Conservation (phyloP, 2,888 invertebrate species). For the Scotopteryx bipunctaria region DNA sequence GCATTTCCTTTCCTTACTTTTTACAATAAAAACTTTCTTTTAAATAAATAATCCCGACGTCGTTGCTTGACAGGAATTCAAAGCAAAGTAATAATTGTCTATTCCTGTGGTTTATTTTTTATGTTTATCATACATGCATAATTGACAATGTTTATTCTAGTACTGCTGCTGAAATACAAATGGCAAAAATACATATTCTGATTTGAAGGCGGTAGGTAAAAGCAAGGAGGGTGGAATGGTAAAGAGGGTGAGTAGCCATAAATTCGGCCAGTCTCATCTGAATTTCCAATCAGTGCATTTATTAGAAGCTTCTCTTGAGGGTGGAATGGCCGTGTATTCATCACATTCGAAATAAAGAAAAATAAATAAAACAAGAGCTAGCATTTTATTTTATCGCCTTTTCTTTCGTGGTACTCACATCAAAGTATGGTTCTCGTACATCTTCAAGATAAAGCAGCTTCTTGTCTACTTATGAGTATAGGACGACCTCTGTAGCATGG, state of each 20-base stretch:
- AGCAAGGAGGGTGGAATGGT: slow-evolving; percentile 57
- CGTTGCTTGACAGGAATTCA: slow-evolving; percentile 78
- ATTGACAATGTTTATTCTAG: not conserved
- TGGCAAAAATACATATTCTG: not conserved
- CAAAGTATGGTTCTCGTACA: no score
- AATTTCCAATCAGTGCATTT: slow-evolving; percentile 78
- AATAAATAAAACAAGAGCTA: slow-evolving; percentile 38
- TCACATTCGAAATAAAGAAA: slow-evolving; percentile 40
- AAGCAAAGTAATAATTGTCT: slow-evolving; percentile 77
- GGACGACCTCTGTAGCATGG: not conserved
- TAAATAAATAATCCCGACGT: slow-evolving; percentile 81
- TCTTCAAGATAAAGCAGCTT: no score
- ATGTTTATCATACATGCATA: slow-evolving; percentile 1
- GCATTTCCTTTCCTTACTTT: slow-evolving; percentile 81
- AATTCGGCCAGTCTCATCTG: slow-evolving; percentile 76
- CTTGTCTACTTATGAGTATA: not conserved
- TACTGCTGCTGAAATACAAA: slow-evolving; percentile 4
- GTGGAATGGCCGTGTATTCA: slow-evolving; percentile 36
- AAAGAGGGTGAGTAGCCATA: slow-evolving; percentile 61
- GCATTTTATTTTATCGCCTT: not conserved
- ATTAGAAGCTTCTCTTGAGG: slow-evolving; percentile 54
- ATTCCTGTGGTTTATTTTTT: slow-evolving; percentile 45
- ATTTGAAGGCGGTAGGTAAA: slow-evolving; percentile 38
- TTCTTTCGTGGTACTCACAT: not conserved
- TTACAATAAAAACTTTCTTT: slow-evolving; percentile 83